phyloP scores from a whole-genome alignment of 2,797 vertebrate species.

The Lophotriccus pileatus region DNA sequence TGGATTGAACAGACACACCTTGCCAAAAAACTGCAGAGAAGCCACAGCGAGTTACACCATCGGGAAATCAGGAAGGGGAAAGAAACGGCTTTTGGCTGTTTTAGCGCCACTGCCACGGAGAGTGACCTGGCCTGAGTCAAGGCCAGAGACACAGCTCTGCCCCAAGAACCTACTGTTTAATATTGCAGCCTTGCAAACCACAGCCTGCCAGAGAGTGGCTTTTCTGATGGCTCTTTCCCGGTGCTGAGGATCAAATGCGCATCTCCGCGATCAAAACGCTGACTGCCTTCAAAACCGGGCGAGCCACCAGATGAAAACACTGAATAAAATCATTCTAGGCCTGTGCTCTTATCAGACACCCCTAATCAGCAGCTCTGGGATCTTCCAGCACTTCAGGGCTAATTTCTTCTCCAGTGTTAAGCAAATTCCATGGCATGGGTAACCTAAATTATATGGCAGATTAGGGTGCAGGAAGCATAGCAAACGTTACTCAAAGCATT shows the following conservation, averaged over 20 bases:
- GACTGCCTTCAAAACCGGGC: background rate
- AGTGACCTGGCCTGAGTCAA: background rate
- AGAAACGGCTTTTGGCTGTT: background rate
- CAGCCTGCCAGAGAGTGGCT: background rate
- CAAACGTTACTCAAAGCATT: conserved; percentile 14
- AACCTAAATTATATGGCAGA: conserved; percentile 45
- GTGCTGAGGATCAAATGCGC: background rate
- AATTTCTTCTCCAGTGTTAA: background rate
- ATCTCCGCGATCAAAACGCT: background rate
- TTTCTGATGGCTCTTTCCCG: background rate
- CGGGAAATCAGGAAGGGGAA: background rate
- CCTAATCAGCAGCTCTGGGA: conserved; percentile 12
- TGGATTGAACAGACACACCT: background rate
- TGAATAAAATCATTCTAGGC: background rate
- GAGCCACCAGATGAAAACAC: background rate
- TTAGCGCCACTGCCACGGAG: background rate
- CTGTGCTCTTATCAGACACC: background rate
- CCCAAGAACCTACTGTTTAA: background rate
- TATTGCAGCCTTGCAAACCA: background rate
- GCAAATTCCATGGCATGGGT: conserved; percentile 16
- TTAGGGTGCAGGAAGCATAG: conserved; percentile 29
- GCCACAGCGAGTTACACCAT: background rate
- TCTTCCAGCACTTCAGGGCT: conserved; percentile 29
- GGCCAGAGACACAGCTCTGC: background rate
- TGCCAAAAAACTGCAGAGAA: background rate